Base-by-base conservation (phyloP, 2,888 invertebrate genomes). In the Masnerella sp. region DNA sequence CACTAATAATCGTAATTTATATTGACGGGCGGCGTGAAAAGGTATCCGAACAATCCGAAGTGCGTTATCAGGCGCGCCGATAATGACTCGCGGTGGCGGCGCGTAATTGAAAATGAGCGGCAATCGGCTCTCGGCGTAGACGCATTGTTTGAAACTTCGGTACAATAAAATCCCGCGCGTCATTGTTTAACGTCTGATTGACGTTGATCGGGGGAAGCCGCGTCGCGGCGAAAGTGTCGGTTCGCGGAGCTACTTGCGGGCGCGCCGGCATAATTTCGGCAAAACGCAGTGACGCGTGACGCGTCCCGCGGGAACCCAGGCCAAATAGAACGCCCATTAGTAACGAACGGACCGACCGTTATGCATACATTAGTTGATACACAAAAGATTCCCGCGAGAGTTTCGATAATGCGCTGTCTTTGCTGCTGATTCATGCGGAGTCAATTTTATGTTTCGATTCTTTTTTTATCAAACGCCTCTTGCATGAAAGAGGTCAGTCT, bases 131-230 rank as follows among this genome's bases (percentile, higher is more conserved):
- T 40, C 36, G 20, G 11, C 49, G 62, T 14, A 40, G 68, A 47
- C 52, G 61, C 40, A 74, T 74, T 74, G 70, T 74, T 61, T 42
- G 47, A 2, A 22, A 42, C 40, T 59, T 40, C 68, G 47, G 65
- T 65, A 74, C 74, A 69, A 74, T 74, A 69, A 74, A 74, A 74
- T 74, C 68, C 73, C 69, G 22, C 61, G 80, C 78, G 81, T 84
- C 82, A 84, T 85, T 85, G 85, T 85, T 85, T 84, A 85, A 84
- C 84, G 80, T 78, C 80, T 85, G 85, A 86, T 86, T 86, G 85
- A 86, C 86, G 81, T 85, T 82, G 83, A 82, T 84, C 82, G 84
- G 84, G 84, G 80, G 80, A 80, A 62, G 59, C 65, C 76, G 54
- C 74, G 70, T 52, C 69, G 68, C 67, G 71, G 42, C 56, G 76